Evolutionary conservation across 2,113 vertebrate genomes (phyloP).

Genomic region (Semnornis frantzii): DNA sequence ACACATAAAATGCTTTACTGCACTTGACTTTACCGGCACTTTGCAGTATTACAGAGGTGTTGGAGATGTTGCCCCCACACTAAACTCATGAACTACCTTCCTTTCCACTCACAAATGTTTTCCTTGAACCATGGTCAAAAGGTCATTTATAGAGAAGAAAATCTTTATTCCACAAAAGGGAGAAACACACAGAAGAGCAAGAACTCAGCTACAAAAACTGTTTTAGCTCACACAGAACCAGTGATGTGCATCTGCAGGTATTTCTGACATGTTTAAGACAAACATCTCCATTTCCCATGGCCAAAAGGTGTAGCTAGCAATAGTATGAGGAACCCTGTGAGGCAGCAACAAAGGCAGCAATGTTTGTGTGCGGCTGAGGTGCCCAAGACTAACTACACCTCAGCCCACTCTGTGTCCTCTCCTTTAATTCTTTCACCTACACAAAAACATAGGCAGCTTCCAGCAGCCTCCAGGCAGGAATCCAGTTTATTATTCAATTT

Average conservation of each 20-base stretch:
- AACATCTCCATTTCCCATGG: not conserved
- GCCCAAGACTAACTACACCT: not conserved
- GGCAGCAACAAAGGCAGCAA: not conserved
- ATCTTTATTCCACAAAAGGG: not conserved
- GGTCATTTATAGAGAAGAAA: not conserved
- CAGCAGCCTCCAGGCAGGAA: not conserved
- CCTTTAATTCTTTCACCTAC: not conserved
- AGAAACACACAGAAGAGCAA: not conserved
- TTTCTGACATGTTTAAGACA: not conserved
- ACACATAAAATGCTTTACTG: not conserved
- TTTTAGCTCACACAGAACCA: not conserved
- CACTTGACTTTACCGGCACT: not conserved
- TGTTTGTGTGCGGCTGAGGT: not conserved
- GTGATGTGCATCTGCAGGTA: not conserved
- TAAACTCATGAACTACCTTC: not conserved
- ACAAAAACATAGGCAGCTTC: not conserved
- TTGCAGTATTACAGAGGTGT: not conserved
- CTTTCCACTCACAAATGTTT: not conserved
- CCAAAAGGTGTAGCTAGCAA: not conserved
- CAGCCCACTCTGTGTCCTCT: no score
- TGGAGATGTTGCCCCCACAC: rapidly evolving
- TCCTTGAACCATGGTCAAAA: not conserved
- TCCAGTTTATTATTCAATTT: not conserved
- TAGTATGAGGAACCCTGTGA: not conserved
- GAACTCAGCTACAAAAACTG: not conserved